Conservation (phyloP, 2,888 invertebrate species). For the Acanthosepion pharaonis region DNA sequence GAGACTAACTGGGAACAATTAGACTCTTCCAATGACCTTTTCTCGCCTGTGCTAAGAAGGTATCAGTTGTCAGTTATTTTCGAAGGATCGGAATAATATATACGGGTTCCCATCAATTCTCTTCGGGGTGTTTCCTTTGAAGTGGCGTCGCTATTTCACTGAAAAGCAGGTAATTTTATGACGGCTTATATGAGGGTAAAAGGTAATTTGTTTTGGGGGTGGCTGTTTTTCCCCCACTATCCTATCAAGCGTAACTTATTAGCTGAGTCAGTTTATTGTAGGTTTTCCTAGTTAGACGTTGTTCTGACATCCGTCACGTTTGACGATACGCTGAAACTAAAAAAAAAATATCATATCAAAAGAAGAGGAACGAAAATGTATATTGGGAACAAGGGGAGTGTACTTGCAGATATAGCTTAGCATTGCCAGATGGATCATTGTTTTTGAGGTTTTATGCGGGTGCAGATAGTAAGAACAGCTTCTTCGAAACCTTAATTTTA, state of each 20-base stretch:
- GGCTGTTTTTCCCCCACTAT: neutral
- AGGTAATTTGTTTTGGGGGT: neutral
- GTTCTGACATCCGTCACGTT: neutral
- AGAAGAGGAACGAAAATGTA: neutral
- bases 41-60: neutral
- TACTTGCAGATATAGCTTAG: too few relatives aligned
- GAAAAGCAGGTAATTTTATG: neutral
- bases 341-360: neutral
- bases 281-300: neutral
- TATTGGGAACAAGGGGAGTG: neutral
- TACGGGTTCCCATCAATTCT: neutral
- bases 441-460: too few relatives aligned
- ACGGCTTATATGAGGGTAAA: neutral
- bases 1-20: neutral
- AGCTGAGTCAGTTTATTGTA: neutral
- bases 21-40: neutral
- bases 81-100: neutral
- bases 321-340: neutral
- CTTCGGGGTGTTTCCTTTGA: neutral
- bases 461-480: neutral
- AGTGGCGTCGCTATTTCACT: neutral
- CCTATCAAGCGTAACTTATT: neutral
- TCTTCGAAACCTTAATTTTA: neutral
- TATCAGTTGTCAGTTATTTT: neutral
- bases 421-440: too few relatives aligned